Conservation (phyloP, 2,113 vertebrate species). For the Galeopterus variegatus region DNA sequence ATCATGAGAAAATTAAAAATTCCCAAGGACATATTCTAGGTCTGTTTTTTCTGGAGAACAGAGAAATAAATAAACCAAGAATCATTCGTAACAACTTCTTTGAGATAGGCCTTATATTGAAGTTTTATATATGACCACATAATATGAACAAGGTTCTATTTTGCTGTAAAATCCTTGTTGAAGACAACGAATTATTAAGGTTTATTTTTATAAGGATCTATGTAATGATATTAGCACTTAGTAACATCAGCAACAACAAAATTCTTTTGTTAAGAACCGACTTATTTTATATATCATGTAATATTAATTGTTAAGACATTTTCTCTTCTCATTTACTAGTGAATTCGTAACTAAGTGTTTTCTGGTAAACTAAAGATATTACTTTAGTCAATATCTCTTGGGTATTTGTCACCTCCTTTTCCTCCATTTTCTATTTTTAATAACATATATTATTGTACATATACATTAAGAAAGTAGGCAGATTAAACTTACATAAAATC, state of each 20-base stretch:
- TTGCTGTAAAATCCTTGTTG: neutral
- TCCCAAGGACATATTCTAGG: neutral
- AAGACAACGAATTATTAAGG: neutral
- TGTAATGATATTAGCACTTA: neutral
- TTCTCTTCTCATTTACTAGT: neutral
- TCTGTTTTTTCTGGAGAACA: neutral
- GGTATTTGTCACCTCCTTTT: neutral
- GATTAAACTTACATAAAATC: neutral
- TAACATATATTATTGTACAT: neutral
- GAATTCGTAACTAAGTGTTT: neutral
- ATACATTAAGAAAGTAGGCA: neutral
- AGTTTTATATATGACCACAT: neutral
- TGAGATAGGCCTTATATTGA: slow-evolving; percentile 9
- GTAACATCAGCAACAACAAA: neutral
- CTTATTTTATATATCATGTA: neutral
- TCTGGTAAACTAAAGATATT: neutral
- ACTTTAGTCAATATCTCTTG: neutral
- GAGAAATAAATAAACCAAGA: neutral
- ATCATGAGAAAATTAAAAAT: neutral
- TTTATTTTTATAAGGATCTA: neutral
- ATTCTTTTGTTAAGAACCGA: neutral
- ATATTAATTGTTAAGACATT: neutral
- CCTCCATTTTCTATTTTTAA: slow-evolving; percentile 11
- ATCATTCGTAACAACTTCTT: neutral
- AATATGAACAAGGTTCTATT: neutral